Evolutionary conservation across 2,797 vertebrate genomes (phyloP).

Genomic region (Tachyglossus aculeatus): DNA sequence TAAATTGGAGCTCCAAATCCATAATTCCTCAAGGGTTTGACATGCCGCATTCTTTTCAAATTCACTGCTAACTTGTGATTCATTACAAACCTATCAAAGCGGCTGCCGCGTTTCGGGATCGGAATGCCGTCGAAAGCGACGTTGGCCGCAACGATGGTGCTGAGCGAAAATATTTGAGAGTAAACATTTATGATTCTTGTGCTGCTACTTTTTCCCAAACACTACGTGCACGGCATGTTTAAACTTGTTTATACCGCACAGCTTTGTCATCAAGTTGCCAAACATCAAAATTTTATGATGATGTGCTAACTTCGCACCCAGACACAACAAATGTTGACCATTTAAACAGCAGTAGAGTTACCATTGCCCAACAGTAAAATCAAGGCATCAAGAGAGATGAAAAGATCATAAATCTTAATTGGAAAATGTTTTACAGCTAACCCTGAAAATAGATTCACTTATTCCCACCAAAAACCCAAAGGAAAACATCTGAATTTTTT

Average conservation of each 20-base stretch:
- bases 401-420: neutral
- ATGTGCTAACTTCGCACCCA: neutral
- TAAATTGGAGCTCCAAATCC: neutral
- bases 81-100: neutral
- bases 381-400: accelerated
- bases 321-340: neutral
- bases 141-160: neutral
- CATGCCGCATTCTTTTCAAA: too few relatives aligned
- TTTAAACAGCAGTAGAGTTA: accelerated
- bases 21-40: too few relatives aligned
- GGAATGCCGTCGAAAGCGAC: neutral
- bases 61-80: neutral
- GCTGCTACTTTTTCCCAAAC: accelerated
- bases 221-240: neutral
- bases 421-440: accelerated
- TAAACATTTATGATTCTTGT: neutral
- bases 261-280: neutral
- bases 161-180: neutral
- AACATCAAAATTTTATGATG: accelerated
- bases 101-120: neutral
- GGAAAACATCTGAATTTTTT: neutral
- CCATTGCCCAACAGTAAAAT: neutral
- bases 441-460: accelerated
- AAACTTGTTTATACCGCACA: neutral
- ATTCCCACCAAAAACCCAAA: accelerated